A percentile compares a stretch with the other conserved stretches of the same genome.
Conservation (phyloP, 2,113 vertebrate species). For the Scopus umbretta region DNA sequence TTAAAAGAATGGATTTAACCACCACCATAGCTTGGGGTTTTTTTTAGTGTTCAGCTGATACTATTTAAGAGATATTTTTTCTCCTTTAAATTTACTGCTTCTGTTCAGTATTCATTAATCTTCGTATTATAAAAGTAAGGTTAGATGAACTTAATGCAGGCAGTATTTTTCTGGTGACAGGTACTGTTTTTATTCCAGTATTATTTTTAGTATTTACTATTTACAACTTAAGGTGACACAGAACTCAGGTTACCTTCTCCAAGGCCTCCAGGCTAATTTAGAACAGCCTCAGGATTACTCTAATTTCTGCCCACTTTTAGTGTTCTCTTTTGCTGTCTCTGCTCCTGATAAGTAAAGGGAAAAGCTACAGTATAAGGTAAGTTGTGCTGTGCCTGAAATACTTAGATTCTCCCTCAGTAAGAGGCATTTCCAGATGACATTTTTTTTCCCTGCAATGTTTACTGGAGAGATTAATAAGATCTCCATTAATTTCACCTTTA, state of each 20-base stretch:
- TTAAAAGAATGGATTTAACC: background rate
- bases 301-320: background rate
- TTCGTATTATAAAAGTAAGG: background rate
- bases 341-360: background rate
- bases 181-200: background rate
- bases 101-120: background rate
- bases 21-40: background rate
- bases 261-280: background rate
- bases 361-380: background rate
- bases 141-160: background rate
- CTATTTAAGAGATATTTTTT: background rate
- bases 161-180: background rate
- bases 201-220: background rate
- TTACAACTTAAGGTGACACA: background rate
- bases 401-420: background rate
- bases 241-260: background rate
- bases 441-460: background rate
- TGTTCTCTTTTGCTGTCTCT: background rate
- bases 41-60: background rate
- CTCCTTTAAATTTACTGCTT: background rate
- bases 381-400: background rate
- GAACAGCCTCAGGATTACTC: background rate
- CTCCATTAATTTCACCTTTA: background rate
- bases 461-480: background rate
- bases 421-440: background rate